Percentiles rank a stretch among this genome's conserved stretches.
Evolutionary conservation across 2,888 invertebrate species (phyloP).

Genomic region (Amblyjoppa proteus): DNA sequence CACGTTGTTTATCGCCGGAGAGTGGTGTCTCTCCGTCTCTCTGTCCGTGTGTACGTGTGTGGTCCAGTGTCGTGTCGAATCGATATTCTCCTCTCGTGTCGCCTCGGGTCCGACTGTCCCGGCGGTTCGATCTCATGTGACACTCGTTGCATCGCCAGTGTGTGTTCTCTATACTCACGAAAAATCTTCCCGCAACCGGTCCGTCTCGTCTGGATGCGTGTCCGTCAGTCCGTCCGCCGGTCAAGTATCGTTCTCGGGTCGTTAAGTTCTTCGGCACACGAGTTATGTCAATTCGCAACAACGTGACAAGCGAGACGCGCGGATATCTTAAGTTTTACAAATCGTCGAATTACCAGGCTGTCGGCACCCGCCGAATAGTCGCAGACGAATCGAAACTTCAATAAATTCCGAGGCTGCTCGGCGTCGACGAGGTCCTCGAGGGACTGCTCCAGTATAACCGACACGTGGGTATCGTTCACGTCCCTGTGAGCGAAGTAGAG

Average conservation of each 20-base stretch:
- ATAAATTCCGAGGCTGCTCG: slow-evolving; percentile 92
- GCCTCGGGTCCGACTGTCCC: neutral
- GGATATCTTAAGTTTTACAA: neutral
- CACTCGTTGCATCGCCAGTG: slow-evolving; percentile 15
- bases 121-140: slow-evolving; percentile 19
- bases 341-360: slow-evolving; percentile 85
- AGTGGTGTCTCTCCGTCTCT: neutral
- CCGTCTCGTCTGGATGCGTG: slow-evolving; percentile 62
- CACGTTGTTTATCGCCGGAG: slow-evolving; percentile 20
- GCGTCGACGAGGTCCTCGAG: slow-evolving; percentile 93
- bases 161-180: slow-evolving; percentile 62
- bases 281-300: slow-evolving; percentile 1
- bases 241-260: slow-evolving; percentile 64
- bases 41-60: neutral
- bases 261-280: slow-evolving; percentile 52
- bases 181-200: slow-evolving; percentile 60
- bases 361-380: slow-evolving; percentile 90
- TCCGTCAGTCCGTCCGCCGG: slow-evolving; percentile 66
- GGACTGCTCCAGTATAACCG: slow-evolving; percentile 91
- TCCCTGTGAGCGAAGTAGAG: slow-evolving; percentile 91
- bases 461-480: slow-evolving; percentile 91
- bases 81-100: slow-evolving; percentile 47
- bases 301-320: no score
- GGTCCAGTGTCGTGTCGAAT: slow-evolving; percentile 34
- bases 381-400: slow-evolving; percentile 93